Percentiles rank a stretch among this genome's conserved stretches.
Conservation (phyloP, 2,113 vertebrate genomes). For the Neoarius graeffei region DNA sequence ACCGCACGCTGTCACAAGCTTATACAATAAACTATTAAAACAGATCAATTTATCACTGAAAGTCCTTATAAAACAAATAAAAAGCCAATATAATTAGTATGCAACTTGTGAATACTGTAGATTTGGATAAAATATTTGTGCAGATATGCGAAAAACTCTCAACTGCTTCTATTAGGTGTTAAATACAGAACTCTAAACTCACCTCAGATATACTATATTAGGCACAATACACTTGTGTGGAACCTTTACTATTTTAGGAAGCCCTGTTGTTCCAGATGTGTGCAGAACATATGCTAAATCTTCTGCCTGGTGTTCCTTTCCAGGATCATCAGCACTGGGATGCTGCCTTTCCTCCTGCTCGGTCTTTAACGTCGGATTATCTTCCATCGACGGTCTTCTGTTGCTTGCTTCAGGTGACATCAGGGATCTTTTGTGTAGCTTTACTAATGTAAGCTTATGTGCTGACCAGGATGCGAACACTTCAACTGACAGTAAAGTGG, state of each 20-base stretch:
- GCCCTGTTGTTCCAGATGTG: conserved; percentile 93
- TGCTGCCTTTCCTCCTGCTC: background rate
- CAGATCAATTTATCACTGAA: background rate
- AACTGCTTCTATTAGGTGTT: too few species aligned
- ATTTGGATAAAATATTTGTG: background rate
- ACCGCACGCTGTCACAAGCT: background rate
- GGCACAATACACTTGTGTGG: conserved; percentile 90
- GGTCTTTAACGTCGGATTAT: background rate
- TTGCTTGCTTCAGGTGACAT: background rate
- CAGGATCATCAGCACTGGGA: conserved; percentile 34
- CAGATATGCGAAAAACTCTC: background rate
- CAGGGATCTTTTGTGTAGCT: conserved; percentile 42
- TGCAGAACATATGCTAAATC: conserved; percentile 85
- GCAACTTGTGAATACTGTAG: background rate
- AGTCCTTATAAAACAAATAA: background rate
- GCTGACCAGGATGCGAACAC: conserved; percentile 64
- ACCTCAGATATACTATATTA: conserved; percentile 91
- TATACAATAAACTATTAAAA: background rate
- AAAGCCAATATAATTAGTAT: background rate
- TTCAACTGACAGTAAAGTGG: conserved; percentile 55
- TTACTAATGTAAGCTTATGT: conserved; percentile 78
- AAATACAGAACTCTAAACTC: conserved; percentile 50
- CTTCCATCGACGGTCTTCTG: background rate
- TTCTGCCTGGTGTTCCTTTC: conserved; percentile 46
- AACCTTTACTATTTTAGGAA: conserved; percentile 89